Evolutionary conservation across 1,140 invertebrate genomes (phyloP), one percentile per base, ranked within the genome.

Genomic region (Andricus grossulariae): DNA sequence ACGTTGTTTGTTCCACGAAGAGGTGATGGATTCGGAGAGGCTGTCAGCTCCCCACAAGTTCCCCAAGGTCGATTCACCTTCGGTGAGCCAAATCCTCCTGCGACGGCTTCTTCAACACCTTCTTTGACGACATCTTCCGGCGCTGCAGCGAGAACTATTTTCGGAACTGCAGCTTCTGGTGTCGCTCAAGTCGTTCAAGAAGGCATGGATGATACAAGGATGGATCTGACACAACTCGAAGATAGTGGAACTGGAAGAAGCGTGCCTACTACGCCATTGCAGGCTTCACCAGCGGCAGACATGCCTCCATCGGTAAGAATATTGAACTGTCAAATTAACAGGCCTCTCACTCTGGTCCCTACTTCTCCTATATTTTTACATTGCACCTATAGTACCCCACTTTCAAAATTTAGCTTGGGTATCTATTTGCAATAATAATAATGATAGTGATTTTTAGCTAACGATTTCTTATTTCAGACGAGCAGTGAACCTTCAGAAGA

Each of bases 21-120:
- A 83, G 95, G 93, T 71, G 97, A 98, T 89, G 97, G 96, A 50
- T 98, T 98, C 90, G 96, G 97, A 25, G 97, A 98, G 89, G 96
- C 97, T 74, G 96, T 98, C 12, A 98, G 97, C 89, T 98, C 97
- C 0, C 97, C 97, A 19, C 95, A 95, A 86, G 94, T 95, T 54
- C 93, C 94, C 16, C 93, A 93, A 84, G 93, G 93, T 49, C 92
- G 95, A 74, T 97, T 97, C 88, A 95, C 95, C 51, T 97, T 97
- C 90, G 93, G 92, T 60, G 94, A 94, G 83, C 91, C 93, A 76
- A 88, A 88, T 0, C 81, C 88, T 2, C 88, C 90, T 8, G 80
- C 86, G 3, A 88, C 87, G 10, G 85, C 87, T 10, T 90, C 90
- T 5, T 87, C 88, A 3, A 88, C 85, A 0, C 88, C 87, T 12